A percentile compares a stretch with the other conserved stretches of the same genome.
Evolutionary conservation across 37 sponge, comb jelly and placozoan genomes (phyloP).

Genomic region (Cliona cf. orientalis): DNA sequence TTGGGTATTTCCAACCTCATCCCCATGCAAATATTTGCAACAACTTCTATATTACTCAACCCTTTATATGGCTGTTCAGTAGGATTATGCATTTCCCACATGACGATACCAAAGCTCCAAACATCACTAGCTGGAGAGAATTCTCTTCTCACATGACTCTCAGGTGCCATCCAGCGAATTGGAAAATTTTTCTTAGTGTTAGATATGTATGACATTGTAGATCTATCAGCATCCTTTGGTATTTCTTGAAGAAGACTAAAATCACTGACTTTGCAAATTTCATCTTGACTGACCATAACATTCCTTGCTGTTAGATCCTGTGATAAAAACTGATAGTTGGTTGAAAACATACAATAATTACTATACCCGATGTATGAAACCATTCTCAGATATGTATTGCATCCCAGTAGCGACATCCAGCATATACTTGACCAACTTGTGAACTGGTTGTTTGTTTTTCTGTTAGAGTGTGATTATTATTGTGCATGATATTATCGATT

Average conservation of each 20-base stretch:
- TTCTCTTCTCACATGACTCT: neutral
- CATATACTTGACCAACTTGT: slow-evolving; percentile 65
- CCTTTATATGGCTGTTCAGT: neutral
- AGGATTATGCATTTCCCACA: slow-evolving; percentile 57
- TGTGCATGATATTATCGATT: neutral
- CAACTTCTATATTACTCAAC: neutral
- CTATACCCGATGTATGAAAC: slow-evolving; percentile 59
- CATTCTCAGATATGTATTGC: slow-evolving; percentile 68
- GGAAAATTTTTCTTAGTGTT: neutral
- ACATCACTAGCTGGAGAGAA: slow-evolving; percentile 47
- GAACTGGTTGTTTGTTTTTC: slow-evolving; percentile 1
- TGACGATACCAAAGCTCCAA: slow-evolving; percentile 28
- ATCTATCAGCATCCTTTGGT: neutral
- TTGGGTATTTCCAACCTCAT: neutral
- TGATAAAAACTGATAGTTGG: neutral
- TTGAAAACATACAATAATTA: neutral
- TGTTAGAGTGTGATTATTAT: neutral
- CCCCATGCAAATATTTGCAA: neutral
- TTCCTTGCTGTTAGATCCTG: slow-evolving; percentile 36
- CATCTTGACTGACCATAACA: slow-evolving; percentile 37
- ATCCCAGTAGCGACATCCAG: slow-evolving; percentile 61
- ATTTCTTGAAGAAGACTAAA: slow-evolving; percentile 48
- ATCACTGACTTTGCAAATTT: slow-evolving; percentile 69
- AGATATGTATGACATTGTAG: neutral
- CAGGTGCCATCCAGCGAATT: slow-evolving; percentile 59